Evolutionary conservation across 2,888 invertebrate species (phyloP), one percentile per base, ranked within the genome.

Genomic region (Thysanoteuthis rhombus): DNA sequence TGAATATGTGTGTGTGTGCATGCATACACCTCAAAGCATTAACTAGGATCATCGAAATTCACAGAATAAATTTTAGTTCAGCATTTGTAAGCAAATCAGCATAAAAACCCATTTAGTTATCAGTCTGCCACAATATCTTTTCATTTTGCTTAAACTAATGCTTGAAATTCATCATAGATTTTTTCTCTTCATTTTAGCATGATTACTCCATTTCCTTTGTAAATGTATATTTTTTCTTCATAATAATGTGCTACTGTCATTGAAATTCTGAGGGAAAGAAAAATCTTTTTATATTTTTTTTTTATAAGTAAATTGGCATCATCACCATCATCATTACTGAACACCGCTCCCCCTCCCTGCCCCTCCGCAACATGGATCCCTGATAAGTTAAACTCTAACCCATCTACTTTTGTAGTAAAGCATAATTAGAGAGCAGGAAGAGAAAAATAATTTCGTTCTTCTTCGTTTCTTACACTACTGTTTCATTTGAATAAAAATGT

Each of bases 401-500:
- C 22, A 52, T 52, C 75, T 75, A 75, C n/a, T 75, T 75, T 75
- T 75, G 75, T 75, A 36, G n/a, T 75, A 75, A 75, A 75, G n/a
- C 75, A 36, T 75, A 75, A 75, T 75, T 75, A 75, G n/a, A n/a
- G 75, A 52, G 52, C 25, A 52, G 25, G 45, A 52, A 52, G 25
- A 75, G 75, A n/a, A 12, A 36, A 75, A 75, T 75, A 75, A 75
- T n/a, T 75, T 75, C 8, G 25, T 58, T 52, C 8, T 75, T 75
- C 75, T 75, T 75, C n/a, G n/a, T 75, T 75, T 75, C 75, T 75
- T 75, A 36, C n/a, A 75, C 75, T n/a, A 75, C n/a, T 75, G n/a
- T 75, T 75, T 75, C 75, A 75, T 75, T 75, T 75, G 75, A 75
- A 75, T n/a, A 75, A 75, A 75, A 75, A 75, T n/a, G 75, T 75